Evolutionary conservation across 2,888 invertebrate genomes (phyloP), one percentile per base, ranked within the genome.

Genomic region (Tachina fera): DNA sequence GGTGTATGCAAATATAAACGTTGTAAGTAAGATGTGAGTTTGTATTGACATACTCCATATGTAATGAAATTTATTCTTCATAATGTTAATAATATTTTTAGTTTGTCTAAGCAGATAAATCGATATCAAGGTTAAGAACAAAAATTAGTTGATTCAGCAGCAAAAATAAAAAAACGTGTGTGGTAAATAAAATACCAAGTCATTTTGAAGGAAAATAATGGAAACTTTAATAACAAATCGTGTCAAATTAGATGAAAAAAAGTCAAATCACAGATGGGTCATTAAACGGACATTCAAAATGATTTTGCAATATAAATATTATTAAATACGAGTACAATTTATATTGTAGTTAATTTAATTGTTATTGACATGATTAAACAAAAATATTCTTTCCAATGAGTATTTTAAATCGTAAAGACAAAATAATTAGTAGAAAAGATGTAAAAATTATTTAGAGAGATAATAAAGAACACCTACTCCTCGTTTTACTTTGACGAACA

Each of bases 71-170:
- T 16, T 13, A 43, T 68, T 14, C 14, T 41, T 51, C 6, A 41
- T 22, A 49, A 51, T 80, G 47, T 72, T 41, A n/a, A 41, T 45
- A 72, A 56, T 56, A 11, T 49, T 31, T 31, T 31, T 31, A 31
- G 31, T 31, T 31, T 67, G 56, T 67, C 22, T 22, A 19, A 45
- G 58, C 76, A 71, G 71, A 71, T 49, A 49, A 58, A 51, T 71
- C 49, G 76, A 49, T 72, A 77, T 77, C 83, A 83, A 83, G 83
- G 77, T 77, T 83, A 77, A 83, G 67, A 83, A 77, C 77, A 60
- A 65, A 56, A 56, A 51, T 43, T 31, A 4, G 58, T 63, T 47
- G 43, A 14, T 3, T 68, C 11, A 3, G 51, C 5, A 31, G 6
- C 0, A 31, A 9, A 60, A 43, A 78, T 8, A 71, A 19, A 75